A percentile compares a stretch with the other conserved stretches of the same genome.
These are phyloP conservation scores for Panulirus ornatus DNA, from an alignment of 1,140 invertebrate genomes.

Conservation along the genomic window DNA sequence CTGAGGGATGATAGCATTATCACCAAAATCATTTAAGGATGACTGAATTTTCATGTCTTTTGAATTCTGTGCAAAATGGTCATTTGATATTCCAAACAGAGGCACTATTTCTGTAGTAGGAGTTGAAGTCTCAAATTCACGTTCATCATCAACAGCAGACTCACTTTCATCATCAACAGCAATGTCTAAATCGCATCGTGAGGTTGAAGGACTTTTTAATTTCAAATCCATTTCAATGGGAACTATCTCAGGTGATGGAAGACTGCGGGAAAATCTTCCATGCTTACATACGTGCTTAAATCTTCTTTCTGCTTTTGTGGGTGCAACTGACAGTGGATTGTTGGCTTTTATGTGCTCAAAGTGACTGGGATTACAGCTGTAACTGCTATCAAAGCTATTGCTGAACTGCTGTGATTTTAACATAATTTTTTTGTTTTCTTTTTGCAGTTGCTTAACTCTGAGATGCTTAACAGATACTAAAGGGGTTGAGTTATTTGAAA, in stretches of 20 bases:
- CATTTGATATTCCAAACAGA: not conserved
- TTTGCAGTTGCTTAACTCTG: not conserved
- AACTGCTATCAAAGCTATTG: conserved; percentile 44
- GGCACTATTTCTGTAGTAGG: conserved; percentile 9
- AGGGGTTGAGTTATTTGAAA: conserved; percentile 26
- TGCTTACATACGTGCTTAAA: conserved; percentile 21
- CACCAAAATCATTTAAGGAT: too few relatives aligned
- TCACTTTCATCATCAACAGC: not conserved
- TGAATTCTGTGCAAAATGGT: not conserved
- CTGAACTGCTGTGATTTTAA: conserved; percentile 18
- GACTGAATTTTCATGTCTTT: too few relatives aligned
- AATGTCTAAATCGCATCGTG: not conserved
- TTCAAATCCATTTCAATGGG: not conserved
- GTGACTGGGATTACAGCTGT: not conserved
- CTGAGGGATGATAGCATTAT: too few relatives aligned
- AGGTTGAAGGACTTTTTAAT: not conserved
- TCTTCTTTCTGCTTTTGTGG: conserved; percentile 8
- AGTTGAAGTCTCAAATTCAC: conserved; percentile 44
- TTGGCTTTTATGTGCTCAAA: not conserved
- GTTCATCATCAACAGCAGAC: too few relatives aligned
- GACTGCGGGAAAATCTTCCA: conserved; percentile 44
- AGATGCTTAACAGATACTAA: conserved; percentile 3
- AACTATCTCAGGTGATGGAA: conserved; percentile 28
- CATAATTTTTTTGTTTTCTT: conserved; percentile 18
- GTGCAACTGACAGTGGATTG: not conserved